A percentile compares a stretch with the other conserved stretches of the same genome.
phyloP scores from a whole-genome alignment of 2,888 invertebrate genomes.

The Eupithecia exiguata region DNA sequence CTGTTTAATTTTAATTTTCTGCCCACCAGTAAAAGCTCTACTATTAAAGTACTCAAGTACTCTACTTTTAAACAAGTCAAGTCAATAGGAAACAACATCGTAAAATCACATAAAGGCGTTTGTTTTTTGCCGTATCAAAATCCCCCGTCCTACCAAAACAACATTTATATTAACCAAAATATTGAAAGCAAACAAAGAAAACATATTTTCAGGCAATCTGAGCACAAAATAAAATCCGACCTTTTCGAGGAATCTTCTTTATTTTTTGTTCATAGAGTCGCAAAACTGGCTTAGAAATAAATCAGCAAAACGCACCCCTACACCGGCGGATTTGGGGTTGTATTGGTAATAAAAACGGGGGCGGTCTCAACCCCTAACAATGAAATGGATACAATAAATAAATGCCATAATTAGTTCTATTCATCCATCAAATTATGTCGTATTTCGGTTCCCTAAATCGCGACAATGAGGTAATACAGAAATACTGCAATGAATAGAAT shows the following conservation, averaged over 20 bases:
- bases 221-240: constrained; percentile 42
- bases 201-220: constrained; percentile 60
- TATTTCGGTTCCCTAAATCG: constrained; percentile 57
- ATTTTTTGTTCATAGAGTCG: constrained; percentile 45
- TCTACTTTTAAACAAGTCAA: neutral
- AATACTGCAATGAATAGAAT: constrained; percentile 52
- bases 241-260: constrained; percentile 46
- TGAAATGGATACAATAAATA: constrained; percentile 81
- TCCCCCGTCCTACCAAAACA: constrained; percentile 48
- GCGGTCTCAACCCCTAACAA: constrained; percentile 58
- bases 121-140: constrained; percentile 15
- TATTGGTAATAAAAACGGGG: constrained; percentile 71
- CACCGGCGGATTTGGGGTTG: constrained; percentile 61
- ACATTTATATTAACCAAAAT: constrained; percentile 48
- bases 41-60: neutral
- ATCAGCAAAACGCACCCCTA: constrained; percentile 65
- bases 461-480: constrained; percentile 57
- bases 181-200: constrained; percentile 47
- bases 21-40: neutral
- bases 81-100: neutral
- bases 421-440: constrained; percentile 76
- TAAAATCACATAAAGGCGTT: constrained; percentile 5
- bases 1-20: neutral
- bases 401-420: constrained; percentile 78
- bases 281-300: constrained; percentile 61